Evolutionary conservation across 2,888 invertebrate genomes (phyloP), one percentile per base, ranked within the genome.

Genomic region (Napeogenes sylphis): DNA sequence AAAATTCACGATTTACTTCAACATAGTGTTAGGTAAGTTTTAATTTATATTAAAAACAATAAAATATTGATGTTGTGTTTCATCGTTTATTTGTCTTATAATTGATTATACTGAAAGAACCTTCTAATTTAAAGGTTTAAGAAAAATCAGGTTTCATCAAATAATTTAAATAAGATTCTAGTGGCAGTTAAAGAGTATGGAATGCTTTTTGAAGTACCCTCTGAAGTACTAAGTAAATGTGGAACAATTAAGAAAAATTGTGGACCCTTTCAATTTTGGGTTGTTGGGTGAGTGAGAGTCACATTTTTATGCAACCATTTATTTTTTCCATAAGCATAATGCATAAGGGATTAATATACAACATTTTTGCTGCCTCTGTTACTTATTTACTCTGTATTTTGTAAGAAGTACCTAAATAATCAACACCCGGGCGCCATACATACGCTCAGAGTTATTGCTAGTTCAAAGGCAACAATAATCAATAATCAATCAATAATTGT

Each of bases 141-240:
- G 77, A 91, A 88, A 70, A 91, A 92, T 75, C 86, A 92, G 42
- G 87, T 87, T 4, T 91, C 92, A 13, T 90, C 92, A 30, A 91
- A 91, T 66, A 87, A 92, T 2, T 88, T 95, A 61, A 95, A 95
- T 76, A 94, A 94, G 79, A 94, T 94, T 70, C 84, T 96, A 54
- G 93, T 95, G 8, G 94, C 95, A 0, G 94, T 97, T 35, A 96
- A 95, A 79, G 98, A 98, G 75, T 94, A 97, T 72, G 97, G 96
- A 3, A 92, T 96, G 71, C 83, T 97, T 64, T 95, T 96, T 83
- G 93, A 94, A 76, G 93, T 91, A 65, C 89, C 92, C 2, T 81
- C 74, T 14, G 89, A 77, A 70, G 79, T 82, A 73, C 80, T 84
- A 73, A 71, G 72, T 58, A 86, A 87, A 75, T 83, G 84, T 64